Conservation (phyloP, 1,140 invertebrate genomes). For the Trichonephila clavipes region DNA sequence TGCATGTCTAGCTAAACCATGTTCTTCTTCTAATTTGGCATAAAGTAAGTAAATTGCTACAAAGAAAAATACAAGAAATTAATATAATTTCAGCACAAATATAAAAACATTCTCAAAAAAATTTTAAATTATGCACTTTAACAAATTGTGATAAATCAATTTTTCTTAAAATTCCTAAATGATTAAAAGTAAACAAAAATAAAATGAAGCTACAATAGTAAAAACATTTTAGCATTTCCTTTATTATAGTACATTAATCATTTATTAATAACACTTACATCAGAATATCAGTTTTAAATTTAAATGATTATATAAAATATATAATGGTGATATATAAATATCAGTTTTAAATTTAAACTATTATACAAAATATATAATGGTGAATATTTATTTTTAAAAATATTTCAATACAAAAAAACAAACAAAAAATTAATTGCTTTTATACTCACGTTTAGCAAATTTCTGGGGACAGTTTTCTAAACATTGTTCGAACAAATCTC, state of each 20-base stretch:
- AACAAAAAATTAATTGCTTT: background rate
- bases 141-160: background rate
- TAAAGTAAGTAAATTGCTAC: constrained; percentile 95
- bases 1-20: constrained; percentile 97
- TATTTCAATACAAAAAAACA: background rate
- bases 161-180: background rate
- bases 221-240: no score
- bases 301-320: no score
- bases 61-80: background rate
- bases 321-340: no score
- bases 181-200: no score
- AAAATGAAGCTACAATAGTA: no score
- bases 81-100: background rate
- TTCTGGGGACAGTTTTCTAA: constrained; percentile 96
- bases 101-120: no score
- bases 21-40: constrained; percentile 98
- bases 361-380: background rate
- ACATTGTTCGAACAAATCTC: constrained; percentile 99
- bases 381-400: no score
- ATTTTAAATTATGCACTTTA: background rate
- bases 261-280: no score
- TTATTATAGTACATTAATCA: no score
- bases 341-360: background rate
- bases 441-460: constrained; percentile 90
- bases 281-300: no score